A percentile compares a stretch with the other conserved stretches of the same genome.
Conservation (phyloP, 2,113 vertebrate genomes). For the Ceyx margarethae region DNA sequence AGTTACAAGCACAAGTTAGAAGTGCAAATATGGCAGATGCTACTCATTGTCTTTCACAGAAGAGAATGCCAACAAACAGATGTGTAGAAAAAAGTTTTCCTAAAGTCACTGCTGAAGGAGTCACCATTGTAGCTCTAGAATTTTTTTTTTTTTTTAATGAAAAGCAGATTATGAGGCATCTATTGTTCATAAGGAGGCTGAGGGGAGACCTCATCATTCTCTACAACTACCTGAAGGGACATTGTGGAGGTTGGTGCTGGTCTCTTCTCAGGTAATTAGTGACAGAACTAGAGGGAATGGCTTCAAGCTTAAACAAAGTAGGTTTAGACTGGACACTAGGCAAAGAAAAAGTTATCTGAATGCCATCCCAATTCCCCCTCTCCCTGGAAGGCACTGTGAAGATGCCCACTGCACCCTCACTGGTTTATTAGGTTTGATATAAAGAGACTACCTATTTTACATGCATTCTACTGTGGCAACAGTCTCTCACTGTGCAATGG, state of each 20-base stretch:
- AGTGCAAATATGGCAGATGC: not conserved
- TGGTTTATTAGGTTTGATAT: not conserved
- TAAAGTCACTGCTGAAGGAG: not conserved
- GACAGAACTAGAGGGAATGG: no score
- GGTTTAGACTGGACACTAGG: no score
- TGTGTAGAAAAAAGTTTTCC: not conserved
- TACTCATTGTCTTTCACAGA: not conserved
- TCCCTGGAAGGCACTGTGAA: not conserved
- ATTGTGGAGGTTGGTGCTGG: no score
- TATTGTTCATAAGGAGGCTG: not conserved
- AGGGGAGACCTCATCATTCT: no score
- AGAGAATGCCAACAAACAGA: not conserved
- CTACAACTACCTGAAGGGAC: no score
- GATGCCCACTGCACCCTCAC: accelerated
- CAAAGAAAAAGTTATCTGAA: not conserved
- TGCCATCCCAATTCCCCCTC: accelerated
- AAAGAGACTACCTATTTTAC: not conserved
- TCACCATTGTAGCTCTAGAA: not conserved
- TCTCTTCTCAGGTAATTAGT: no score
- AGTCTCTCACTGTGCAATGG: not conserved
- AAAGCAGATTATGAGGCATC: not conserved
- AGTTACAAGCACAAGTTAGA: not conserved
- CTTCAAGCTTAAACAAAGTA: no score
- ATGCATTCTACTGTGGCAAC: not conserved
- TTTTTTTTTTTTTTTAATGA: not conserved